Conservation (phyloP, 2,888 invertebrate species). For the Lepidochrysops patricia region DNA sequence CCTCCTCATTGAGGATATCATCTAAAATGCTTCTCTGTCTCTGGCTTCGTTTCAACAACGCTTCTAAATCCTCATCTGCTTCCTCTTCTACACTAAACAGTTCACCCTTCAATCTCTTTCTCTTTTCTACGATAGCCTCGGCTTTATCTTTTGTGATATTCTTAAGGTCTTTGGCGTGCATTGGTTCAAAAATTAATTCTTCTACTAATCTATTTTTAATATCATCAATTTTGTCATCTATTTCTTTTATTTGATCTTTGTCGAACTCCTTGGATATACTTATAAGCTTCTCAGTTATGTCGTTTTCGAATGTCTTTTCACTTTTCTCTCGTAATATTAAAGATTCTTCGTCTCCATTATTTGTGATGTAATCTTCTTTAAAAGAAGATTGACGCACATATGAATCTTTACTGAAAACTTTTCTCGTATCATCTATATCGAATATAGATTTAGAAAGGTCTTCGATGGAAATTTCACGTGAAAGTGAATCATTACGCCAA, state of each 20-base stretch:
- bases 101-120: conserved; percentile 41
- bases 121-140: conserved; percentile 55
- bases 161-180: conserved; percentile 37
- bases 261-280: conserved; percentile 64
- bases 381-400: conserved; percentile 61
- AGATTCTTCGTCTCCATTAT: conserved; percentile 59
- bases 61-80: conserved; percentile 76
- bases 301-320: conserved; percentile 61
- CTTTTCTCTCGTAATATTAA: conserved; percentile 55
- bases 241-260: conserved; percentile 30
- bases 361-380: conserved; percentile 61
- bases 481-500: conserved; percentile 68
- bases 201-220: conserved; percentile 61
- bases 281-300: conserved; percentile 64
- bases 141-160: conserved; percentile 57
- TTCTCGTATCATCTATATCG: conserved; percentile 64
- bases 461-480: conserved; percentile 75
- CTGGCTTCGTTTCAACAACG: conserved; percentile 77
- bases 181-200: conserved; percentile 55
- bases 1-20: conserved; percentile 78
- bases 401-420: conserved; percentile 69
- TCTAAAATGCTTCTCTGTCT: conserved; percentile 81
- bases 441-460: conserved; percentile 71
- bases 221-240: conserved; percentile 46
- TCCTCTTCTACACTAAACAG: conserved; percentile 63